These are phyloP conservation scores for Caenorhabditis wallacei DNA, from an alignment of 2,888 invertebrate genomes.

Conservation along the genomic window DNA sequence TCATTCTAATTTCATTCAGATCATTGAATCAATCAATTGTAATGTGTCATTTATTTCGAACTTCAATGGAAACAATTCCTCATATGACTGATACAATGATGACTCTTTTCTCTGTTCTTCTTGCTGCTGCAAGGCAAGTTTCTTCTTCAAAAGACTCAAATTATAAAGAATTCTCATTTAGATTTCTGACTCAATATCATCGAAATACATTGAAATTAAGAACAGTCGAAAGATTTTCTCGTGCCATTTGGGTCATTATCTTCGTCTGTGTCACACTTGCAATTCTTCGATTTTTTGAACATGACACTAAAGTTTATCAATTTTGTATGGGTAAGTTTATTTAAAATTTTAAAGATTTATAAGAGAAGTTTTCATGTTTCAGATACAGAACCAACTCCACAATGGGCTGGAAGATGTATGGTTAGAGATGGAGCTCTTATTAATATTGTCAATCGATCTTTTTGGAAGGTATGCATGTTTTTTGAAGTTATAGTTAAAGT, in stretches of 20 bases:
- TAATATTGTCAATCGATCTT: constrained; percentile 78
- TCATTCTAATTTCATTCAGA: constrained; percentile 59
- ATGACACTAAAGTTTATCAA: constrained; percentile 81
- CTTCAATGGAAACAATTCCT: constrained; percentile 81
- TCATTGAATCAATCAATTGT: constrained; percentile 80
- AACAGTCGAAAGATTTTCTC: constrained; percentile 81
- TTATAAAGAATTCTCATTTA: constrained; percentile 34
- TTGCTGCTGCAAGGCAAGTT: constrained; percentile 79
- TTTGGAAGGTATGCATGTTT: constrained; percentile 79
- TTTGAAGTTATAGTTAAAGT: background rate
- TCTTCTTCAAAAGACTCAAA: background rate
- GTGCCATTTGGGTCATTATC: constrained; percentile 82
- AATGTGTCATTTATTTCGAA: constrained; percentile 82
- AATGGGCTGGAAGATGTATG: constrained; percentile 82
- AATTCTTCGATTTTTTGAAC: constrained; percentile 81
- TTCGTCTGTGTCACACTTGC: constrained; percentile 80
- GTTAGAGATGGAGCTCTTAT: constrained; percentile 81
- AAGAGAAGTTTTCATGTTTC: background rate
- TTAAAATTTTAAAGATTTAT: background rate
- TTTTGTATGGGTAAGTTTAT: constrained; percentile 79
- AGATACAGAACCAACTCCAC: constrained; percentile 82
- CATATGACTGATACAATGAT: constrained; percentile 82
- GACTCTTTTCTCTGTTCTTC: constrained; percentile 80
- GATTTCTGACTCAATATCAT: constrained; percentile 82
- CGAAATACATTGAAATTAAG: constrained; percentile 81